Conservation (phyloP, 1,140 invertebrate genomes). For the Gonatopus flavifemur region DNA sequence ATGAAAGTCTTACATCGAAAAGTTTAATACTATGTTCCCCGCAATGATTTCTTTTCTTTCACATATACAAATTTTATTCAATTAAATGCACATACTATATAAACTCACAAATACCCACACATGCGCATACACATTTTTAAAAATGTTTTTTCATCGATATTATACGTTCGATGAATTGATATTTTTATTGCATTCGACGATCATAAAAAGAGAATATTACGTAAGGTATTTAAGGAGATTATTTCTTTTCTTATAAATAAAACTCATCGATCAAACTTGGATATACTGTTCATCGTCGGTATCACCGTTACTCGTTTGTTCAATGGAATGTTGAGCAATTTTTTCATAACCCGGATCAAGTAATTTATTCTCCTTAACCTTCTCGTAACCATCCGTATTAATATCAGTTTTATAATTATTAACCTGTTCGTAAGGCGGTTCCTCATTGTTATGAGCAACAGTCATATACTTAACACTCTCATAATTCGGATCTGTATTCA, state of each 20-base stretch:
- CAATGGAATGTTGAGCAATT: conserved; percentile 32
- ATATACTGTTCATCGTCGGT: conserved; percentile 51
- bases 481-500: conserved; percentile 57
- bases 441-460: conserved; percentile 31
- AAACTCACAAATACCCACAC: no score
- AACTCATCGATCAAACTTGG: conserved; percentile 37
- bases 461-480: conserved; percentile 57
- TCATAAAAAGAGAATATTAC: conserved; percentile 12
- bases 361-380: conserved; percentile 32
- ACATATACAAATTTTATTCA: no score
- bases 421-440: conserved; percentile 57
- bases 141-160: conserved; percentile 9
- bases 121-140: no score
- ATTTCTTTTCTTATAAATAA: conserved; percentile 5
- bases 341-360: conserved; percentile 41
- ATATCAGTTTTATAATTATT: conserved; percentile 32
- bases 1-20: no score
- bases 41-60: no score
- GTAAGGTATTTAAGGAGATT: conserved; percentile 15
- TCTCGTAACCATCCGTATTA: conserved; percentile 38
- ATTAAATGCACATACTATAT: no score
- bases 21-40: no score
- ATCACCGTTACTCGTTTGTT: conserved; percentile 31
- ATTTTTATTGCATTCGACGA: background rate
- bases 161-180: background rate